Base-by-base conservation (phyloP, 1,140 invertebrate genomes). In the Ips nitidus region DNA sequence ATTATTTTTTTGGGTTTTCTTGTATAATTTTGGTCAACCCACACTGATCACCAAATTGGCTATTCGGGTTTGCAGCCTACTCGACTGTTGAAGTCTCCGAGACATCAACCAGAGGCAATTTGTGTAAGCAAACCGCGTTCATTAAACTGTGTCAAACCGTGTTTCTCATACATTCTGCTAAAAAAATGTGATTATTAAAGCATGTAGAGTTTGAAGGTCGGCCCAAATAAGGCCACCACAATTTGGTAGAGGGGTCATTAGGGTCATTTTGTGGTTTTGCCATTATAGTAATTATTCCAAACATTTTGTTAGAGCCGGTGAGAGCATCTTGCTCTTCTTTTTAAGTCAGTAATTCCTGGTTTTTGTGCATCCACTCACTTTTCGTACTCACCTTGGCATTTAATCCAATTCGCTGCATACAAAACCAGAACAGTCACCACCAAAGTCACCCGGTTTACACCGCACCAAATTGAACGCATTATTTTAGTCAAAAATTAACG, bases 61-160 rank as follows among this genome's bases (percentile, higher is more conserved):
- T 22, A 22, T 22, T 22, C 22, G 22, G 22, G 22, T 22, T 22
- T 22, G 22, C 22, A 5, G n/a, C 52, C 52, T 55, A 55, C 52
- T 8, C 52, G 37, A 22, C 52, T 38, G 52, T 55, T 55, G 52
- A 55, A 55, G n/a, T 55, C 52, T 55, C 52, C 37, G 52, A 7
- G 52, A 55, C 37, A 36, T 37, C 45, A 47, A 47, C n/a, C n/a
- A 4, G 45, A 5, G 4, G n/a, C n/a, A 47, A 47, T 47, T n/a
- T n/a, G 45, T n/a, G 45, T 47, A n/a, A 22, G 22, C 22, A 47
- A 5, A 47, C 4, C 45, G 45, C n/a, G 45, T 4, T 47, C n/a
- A 22, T 47, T 47, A n/a, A 47, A 47, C n/a, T 47, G 45, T 47
- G 4, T 47, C 45, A 5, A 5, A 5, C n/a, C 45, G 4, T 47